phyloP scores from a whole-genome alignment of 2,113 vertebrate species.

The Thalassarche chlororhynchos region DNA sequence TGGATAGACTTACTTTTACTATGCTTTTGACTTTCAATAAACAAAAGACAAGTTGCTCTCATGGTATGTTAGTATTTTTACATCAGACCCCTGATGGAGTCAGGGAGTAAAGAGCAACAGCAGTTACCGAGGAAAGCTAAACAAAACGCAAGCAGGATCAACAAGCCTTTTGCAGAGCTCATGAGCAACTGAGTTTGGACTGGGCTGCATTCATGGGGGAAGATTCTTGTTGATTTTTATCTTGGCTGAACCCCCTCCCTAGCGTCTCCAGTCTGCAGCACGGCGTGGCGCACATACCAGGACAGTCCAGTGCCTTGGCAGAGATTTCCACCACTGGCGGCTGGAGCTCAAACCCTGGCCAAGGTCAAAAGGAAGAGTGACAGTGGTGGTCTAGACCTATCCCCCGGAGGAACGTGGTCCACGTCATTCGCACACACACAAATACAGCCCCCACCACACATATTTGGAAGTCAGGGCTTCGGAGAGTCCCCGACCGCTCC shows the following conservation, averaged over 20 bases:
- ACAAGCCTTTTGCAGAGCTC: neutral
- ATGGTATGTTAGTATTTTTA: neutral
- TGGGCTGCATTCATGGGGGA: neutral
- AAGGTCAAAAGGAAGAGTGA: neutral
- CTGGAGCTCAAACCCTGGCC: neutral
- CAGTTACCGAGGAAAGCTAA: neutral
- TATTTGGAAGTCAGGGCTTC: neutral
- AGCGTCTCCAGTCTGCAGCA: neutral
- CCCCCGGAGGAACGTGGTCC: neutral
- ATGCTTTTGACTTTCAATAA: neutral
- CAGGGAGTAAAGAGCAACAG: neutral
- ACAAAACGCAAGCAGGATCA: neutral
- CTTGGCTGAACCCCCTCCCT: neutral
- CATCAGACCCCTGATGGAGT: neutral
- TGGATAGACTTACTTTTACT: neutral
- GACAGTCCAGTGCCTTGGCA: neutral
- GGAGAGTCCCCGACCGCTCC: neutral
- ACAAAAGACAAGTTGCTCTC: neutral
- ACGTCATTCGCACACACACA: rapidly evolving
- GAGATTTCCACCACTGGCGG: neutral
- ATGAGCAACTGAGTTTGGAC: neutral
- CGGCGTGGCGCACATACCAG: neutral
- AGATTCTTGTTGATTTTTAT: neutral
- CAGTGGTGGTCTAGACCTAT: neutral
- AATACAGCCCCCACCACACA: neutral